These are phyloP conservation scores for Corythoichthys haematopterus DNA, from an alignment of 2,113 vertebrate genomes.

Conservation along the genomic window DNA sequence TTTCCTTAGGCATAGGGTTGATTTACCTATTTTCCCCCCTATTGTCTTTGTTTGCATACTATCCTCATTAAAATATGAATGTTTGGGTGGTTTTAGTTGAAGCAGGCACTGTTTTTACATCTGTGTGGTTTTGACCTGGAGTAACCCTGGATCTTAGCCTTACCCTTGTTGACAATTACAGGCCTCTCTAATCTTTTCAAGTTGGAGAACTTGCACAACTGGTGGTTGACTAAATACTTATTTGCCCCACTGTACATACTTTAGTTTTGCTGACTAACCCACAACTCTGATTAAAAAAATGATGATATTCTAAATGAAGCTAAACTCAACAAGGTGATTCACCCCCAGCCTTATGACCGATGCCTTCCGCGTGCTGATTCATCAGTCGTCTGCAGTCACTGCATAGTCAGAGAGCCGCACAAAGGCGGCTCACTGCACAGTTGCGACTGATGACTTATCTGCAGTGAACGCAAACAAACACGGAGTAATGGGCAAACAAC, in stretches of 20 bases:
- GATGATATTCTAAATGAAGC: not conserved
- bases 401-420: conserved; percentile 14
- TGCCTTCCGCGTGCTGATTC: not conserved
- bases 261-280: not conserved
- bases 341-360: not conserved
- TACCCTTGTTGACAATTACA: no score
- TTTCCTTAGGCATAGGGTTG: not conserved
- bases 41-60: no score
- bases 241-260: no score
- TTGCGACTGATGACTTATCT: conserved; percentile 30
- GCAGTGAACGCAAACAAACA: conserved; percentile 38
- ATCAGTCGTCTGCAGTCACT: not conserved
- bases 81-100: no score
- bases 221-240: no score
- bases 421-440: conserved; percentile 4
- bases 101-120: no score
- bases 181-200: no score
- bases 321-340: not conserved
- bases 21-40: not conserved
- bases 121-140: no score
- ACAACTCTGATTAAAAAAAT: not conserved
- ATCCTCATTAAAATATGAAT: no score
- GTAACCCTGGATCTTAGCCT: no score
- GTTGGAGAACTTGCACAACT: no score
- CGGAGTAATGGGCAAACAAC: conserved; percentile 46